Evolutionary conservation across 2,888 invertebrate genomes (phyloP), one percentile per base, ranked within the genome.

Genomic region (Agriotes lineatus): DNA sequence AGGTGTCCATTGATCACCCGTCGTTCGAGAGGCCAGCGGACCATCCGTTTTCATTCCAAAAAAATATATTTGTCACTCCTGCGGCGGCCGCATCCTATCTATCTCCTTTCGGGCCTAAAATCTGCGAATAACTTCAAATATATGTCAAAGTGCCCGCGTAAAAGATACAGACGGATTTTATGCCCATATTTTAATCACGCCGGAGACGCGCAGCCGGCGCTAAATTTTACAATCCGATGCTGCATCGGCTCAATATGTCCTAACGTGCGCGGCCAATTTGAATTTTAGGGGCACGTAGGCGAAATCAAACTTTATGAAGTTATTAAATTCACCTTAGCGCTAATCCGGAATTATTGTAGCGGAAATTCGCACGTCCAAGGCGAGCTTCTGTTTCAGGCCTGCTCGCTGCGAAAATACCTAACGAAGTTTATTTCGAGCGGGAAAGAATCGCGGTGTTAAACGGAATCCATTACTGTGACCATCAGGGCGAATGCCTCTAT

Each of bases 1-100:
- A 73, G 75, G 72, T 75, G 72, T 75, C 70, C 72, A 76, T 75
- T 76, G 76, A 76, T 75, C 76, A 76, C 71, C 68, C 76, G 74
- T 75, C 75, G 74, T 74, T 72, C 69, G 60, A 60, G 68, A 57
- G 63, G 69, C 69, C 69, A 52, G 67, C 62, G 56, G 67, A 69
- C 70, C 68, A 71, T 74, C 73, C 67, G 71, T 76, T 73, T 69
- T 75, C 72, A 72, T 73, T 70, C 72, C 67, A 42, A 58, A 66
- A 59, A 69, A 71, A 72, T 74, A 71, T 74, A 74, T 74, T 72
- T 74, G 72, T 76, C 74, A 50, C 48, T 44, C 50, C 16, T 37
- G 25, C 48, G 56, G 52, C 60, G 56, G 45, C 57, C 62, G 35
- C 62, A 45, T 48, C 39, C 37, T 42, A 48, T 50, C 22, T 57